A percentile compares a stretch with the other conserved stretches of the same genome.
phyloP scores from a whole-genome alignment of 2,797 vertebrate genomes.

The Chiroxiphia lanceolata region DNA sequence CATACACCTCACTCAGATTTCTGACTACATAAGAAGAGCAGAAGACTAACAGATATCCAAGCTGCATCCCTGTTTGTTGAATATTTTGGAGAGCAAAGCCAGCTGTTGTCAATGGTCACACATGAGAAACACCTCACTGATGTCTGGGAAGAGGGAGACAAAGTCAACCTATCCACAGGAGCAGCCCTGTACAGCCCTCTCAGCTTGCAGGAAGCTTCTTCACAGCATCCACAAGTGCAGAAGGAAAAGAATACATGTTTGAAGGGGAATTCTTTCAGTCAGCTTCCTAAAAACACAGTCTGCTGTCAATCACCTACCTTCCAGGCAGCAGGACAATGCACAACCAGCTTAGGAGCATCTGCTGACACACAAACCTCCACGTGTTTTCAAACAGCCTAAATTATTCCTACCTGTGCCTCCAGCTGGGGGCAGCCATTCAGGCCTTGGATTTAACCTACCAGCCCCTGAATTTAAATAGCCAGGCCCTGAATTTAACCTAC shows the following conservation, averaged over 20 bases:
- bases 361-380: background rate
- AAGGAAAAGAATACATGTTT: background rate
- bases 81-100: background rate
- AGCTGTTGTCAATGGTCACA: background rate
- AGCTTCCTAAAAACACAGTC: background rate
- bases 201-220: background rate
- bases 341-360: background rate
- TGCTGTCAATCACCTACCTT: background rate
- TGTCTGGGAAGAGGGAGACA: background rate
- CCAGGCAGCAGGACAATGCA: background rate
- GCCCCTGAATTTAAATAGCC: background rate
- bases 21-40: background rate
- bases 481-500: background rate
- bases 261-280: background rate
- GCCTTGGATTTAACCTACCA: conserved; percentile 77
- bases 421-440: background rate
- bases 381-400: background rate
- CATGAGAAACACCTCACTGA: background rate
- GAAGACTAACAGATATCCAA: background rate
- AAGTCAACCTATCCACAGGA: background rate
- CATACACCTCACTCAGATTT: background rate
- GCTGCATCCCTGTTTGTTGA: background rate
- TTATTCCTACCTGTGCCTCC: background rate
- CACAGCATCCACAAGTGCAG: background rate
- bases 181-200: background rate